Percentiles rank a stretch among this genome's conserved stretches.
phyloP scores from a whole-genome alignment of 2,888 invertebrate genomes.

The Amphipyra berbera region DNA sequence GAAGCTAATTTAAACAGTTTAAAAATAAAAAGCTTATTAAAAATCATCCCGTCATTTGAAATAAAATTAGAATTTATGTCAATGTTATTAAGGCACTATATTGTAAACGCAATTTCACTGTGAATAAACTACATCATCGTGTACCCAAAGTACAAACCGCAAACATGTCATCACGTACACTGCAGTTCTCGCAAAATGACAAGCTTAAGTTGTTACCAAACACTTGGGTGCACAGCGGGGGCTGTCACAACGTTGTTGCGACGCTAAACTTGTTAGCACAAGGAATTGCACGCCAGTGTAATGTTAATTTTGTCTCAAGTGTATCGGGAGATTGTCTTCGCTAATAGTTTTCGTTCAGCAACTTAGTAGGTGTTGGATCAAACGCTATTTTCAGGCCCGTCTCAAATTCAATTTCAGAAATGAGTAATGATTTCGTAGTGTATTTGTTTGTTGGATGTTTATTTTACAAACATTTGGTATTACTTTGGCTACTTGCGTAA shows the following conservation, averaged over 20 bases:
- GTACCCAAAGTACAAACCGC: not conserved
- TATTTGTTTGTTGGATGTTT: no score
- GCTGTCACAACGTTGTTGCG: slow-evolving; percentile 39
- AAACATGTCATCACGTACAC: slow-evolving; percentile 7
- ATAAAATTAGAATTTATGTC: no score
- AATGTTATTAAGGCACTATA: no score
- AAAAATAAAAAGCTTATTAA: no score
- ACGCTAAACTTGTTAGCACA: slow-evolving; percentile 45
- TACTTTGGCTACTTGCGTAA: no score
- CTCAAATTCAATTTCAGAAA: not conserved
- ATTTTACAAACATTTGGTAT: no score
- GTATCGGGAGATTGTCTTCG: slow-evolving; percentile 46
- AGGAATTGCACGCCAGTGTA: slow-evolving; percentile 50
- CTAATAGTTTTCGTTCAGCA: slow-evolving; percentile 42
- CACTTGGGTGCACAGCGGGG: slow-evolving; percentile 23
- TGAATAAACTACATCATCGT: not conserved
- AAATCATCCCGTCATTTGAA: no score
- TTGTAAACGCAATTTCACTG: no score
- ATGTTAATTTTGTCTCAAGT: slow-evolving; percentile 44
- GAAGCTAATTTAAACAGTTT: no score
- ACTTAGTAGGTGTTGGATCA: slow-evolving; percentile 22
- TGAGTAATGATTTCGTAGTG: no score
- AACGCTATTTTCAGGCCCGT: not conserved
- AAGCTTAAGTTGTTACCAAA: slow-evolving; percentile 23
- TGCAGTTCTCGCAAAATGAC: slow-evolving; percentile 27